phyloP scores from a whole-genome alignment of 1,140 invertebrate genomes.

The Heliconius himera region DNA sequence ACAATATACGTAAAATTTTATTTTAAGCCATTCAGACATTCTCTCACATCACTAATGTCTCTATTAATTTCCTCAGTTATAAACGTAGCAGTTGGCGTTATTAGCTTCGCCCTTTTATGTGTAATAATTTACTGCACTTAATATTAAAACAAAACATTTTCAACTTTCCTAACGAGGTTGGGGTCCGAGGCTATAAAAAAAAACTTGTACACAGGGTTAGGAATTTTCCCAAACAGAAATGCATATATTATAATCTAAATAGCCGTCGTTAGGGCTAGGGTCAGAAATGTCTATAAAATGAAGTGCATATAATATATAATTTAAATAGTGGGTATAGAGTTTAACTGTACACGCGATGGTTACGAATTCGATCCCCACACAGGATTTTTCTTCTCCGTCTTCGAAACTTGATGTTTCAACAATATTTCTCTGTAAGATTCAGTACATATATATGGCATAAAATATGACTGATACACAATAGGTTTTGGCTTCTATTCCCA shows the following conservation, averaged over 20 bases:
- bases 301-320: background rate
- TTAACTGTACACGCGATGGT: too few relatives aligned
- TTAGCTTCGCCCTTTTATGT: slow-evolving; percentile 76
- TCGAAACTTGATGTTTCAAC: too few relatives aligned
- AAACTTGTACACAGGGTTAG: slow-evolving; percentile 15
- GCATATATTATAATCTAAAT: slow-evolving; percentile 11
- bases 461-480: too few relatives aligned
- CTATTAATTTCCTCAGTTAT: slow-evolving; percentile 77
- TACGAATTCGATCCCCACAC: too few relatives aligned
- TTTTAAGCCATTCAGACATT: background rate
- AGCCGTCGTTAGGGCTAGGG: background rate
- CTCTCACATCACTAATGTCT: slow-evolving; percentile 48
- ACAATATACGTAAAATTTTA: background rate
- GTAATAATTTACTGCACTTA: slow-evolving; percentile 78
- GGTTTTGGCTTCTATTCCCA: too few relatives aligned
- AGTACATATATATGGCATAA: too few relatives aligned
- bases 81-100: slow-evolving; percentile 74
- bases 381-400: too few relatives aligned
- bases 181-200: slow-evolving; percentile 18
- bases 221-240: slow-evolving; percentile 17
- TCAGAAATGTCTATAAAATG: background rate
- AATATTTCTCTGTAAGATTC: too few relatives aligned
- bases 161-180: slow-evolving; percentile 62
- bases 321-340: background rate
- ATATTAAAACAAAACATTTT: slow-evolving; percentile 78